Evolutionary conservation across 2,888 invertebrate genomes (phyloP).

Genomic region (Melitaea athalia): DNA sequence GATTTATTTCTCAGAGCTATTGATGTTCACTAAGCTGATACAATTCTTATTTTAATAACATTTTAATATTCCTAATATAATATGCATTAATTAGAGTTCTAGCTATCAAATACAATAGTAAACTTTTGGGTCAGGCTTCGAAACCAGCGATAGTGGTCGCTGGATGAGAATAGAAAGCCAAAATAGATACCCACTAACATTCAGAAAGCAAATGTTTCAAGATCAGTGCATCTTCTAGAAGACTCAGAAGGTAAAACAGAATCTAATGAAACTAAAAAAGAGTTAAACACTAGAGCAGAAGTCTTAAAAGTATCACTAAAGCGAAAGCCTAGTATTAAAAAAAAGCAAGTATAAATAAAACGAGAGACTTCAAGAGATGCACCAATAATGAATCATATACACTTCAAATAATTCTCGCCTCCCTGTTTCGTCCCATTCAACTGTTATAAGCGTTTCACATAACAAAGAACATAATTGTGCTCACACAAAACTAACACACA

Average conservation of each 20-base stretch:
- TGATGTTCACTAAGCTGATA: constrained; percentile 83
- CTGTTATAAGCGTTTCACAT: constrained; percentile 66
- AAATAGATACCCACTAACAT: constrained; percentile 48
- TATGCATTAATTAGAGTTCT: constrained; percentile 82
- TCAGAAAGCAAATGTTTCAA: constrained; percentile 39
- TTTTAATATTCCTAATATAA: constrained; percentile 78
- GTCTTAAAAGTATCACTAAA: constrained; percentile 11
- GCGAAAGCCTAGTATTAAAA: constrained; percentile 24
- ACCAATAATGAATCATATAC: constrained; percentile 43
- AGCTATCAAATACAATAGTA: constrained; percentile 81
- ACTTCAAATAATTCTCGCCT: constrained; percentile 46
- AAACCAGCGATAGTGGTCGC: constrained; percentile 55
- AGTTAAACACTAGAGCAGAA: constrained; percentile 13
- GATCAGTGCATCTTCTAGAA: constrained; percentile 38
- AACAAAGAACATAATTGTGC: constrained; percentile 63
- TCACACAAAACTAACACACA: constrained; percentile 68
- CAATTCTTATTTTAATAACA: constrained; percentile 81
- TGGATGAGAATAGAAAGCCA: constrained; percentile 54
- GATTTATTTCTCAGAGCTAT: constrained; percentile 81
- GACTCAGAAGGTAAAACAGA: constrained; percentile 14
- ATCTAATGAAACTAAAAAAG: constrained; percentile 15
- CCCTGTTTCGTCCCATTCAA: constrained; percentile 75
- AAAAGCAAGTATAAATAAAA: constrained; percentile 15
- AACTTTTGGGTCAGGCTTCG: constrained; percentile 66
- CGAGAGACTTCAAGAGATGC: constrained; percentile 29